A percentile compares a stretch with the other conserved stretches of the same genome.
phyloP scores from a whole-genome alignment of 2,888 invertebrate species.

The Pachydiplax longipennis region DNA sequence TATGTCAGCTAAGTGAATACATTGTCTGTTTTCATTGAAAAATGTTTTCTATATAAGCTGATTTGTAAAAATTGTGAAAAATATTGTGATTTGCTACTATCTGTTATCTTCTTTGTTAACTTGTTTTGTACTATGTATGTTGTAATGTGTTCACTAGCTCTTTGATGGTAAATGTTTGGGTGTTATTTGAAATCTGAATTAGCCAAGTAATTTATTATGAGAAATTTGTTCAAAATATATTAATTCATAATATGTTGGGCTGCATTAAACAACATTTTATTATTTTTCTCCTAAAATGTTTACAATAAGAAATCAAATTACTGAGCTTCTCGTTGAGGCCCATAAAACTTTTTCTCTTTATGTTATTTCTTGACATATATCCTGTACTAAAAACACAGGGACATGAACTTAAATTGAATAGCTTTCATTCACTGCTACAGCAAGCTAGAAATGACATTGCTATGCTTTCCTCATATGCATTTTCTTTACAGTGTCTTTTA shows the following conservation, averaged over 20 bases:
- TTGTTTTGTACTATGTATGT: conserved; percentile 23
- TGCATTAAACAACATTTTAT: background rate
- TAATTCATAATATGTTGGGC: conserved; percentile 15
- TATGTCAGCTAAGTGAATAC: conserved; percentile 5
- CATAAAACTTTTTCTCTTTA: background rate
- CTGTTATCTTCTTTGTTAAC: conserved; percentile 23
- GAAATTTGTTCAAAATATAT: background rate
- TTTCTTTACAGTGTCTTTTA: conserved; percentile 3
- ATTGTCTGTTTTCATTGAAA: conserved; percentile 6
- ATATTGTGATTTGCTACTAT: conserved; percentile 2
- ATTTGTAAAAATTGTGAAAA: background rate
- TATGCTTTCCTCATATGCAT: background rate
- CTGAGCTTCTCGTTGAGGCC: background rate
- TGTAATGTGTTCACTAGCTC: conserved; percentile 22
- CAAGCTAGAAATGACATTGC: background rate
- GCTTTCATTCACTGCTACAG: background rate
- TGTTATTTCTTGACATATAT: background rate
- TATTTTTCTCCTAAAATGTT: background rate
- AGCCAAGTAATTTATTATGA: background rate
- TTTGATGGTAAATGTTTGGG: background rate
- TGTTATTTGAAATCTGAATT: background rate
- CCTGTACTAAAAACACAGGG: background rate
- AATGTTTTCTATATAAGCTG: conserved; percentile 5
- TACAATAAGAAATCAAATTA: background rate
- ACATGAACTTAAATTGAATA: background rate